Evolutionary conservation across 2,888 invertebrate genomes (phyloP).

Genomic region (Stenichneumon culpator): DNA sequence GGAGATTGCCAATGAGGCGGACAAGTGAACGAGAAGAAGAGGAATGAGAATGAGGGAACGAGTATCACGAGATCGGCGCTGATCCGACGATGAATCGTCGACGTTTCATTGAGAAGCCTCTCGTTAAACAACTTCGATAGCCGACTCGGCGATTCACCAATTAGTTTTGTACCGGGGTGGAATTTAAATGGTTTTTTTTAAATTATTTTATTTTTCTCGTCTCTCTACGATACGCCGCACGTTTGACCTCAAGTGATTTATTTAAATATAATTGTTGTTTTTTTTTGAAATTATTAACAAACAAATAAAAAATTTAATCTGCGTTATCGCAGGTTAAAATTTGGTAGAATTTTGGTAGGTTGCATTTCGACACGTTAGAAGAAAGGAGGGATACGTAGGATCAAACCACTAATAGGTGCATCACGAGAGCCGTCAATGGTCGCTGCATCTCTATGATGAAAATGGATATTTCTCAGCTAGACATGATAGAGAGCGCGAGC

Average conservation of each 20-base stretch:
- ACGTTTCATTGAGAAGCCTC: constrained; percentile 62
- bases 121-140: constrained; percentile 3
- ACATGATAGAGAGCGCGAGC: constrained; percentile 55
- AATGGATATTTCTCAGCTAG: constrained; percentile 62
- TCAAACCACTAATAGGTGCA: constrained; percentile 8
- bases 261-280: neutral
- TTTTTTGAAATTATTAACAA: neutral
- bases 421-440: constrained; percentile 43
- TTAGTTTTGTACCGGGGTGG: constrained; percentile 24
- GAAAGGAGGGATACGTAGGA: neutral
- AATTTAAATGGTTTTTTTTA: constrained; percentile 23
- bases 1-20: constrained; percentile 8
- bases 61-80: constrained; percentile 21
- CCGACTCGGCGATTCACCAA: constrained; percentile 33
- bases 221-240: neutral
- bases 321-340: neutral
- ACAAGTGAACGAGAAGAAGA: constrained; percentile 10
- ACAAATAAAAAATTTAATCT: neutral
- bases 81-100: constrained; percentile 57
- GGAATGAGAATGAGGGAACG: constrained; percentile 24
- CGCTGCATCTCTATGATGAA: constrained; percentile 53
- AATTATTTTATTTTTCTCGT: neutral
- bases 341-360: neutral
- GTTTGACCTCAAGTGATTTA: neutral
- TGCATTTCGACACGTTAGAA: neutral